A percentile compares a stretch with the other conserved stretches of the same genome.
phyloP scores from a whole-genome alignment of 2,797 vertebrate genomes.

The Schizothorax lantsangensis region DNA sequence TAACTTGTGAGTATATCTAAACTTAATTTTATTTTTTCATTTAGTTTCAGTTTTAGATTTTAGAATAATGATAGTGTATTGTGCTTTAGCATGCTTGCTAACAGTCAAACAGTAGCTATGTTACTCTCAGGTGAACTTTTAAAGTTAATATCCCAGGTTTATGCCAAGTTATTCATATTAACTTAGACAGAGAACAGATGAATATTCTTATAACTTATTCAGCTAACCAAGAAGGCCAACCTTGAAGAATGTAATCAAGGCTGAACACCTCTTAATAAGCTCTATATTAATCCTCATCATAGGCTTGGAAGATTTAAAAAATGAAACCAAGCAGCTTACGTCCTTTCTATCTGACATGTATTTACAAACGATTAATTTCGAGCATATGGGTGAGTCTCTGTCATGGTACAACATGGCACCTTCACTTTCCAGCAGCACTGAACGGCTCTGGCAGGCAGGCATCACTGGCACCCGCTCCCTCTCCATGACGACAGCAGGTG shows the following conservation, averaged over 20 bases:
- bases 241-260: background rate
- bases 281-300: background rate
- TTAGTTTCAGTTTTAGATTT: background rate
- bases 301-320: background rate
- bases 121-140: background rate
- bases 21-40: too few relatives aligned
- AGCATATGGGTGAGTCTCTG: conserved; percentile 52
- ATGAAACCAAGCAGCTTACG: conserved; percentile 31
- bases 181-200: too few relatives aligned
- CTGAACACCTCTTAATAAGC: background rate
- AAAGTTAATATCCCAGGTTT: background rate
- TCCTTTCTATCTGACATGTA: conserved; percentile 36
- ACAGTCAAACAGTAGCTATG: too few relatives aligned
- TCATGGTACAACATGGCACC: conserved; percentile 29
- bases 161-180: background rate
- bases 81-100: background rate
- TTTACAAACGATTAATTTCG: conserved; percentile 51
- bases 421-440: conserved; percentile 28
- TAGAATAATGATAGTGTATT: background rate
- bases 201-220: background rate
- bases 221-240: background rate
- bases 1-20: background rate
- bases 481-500: conserved; percentile 49
- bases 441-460: conserved; percentile 36
- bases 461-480: conserved; percentile 38